A percentile compares a stretch with the other conserved stretches of the same genome.
These are phyloP conservation scores for Ennomos quercinarius DNA, from an alignment of 2,888 invertebrate species.

Conservation along the genomic window DNA sequence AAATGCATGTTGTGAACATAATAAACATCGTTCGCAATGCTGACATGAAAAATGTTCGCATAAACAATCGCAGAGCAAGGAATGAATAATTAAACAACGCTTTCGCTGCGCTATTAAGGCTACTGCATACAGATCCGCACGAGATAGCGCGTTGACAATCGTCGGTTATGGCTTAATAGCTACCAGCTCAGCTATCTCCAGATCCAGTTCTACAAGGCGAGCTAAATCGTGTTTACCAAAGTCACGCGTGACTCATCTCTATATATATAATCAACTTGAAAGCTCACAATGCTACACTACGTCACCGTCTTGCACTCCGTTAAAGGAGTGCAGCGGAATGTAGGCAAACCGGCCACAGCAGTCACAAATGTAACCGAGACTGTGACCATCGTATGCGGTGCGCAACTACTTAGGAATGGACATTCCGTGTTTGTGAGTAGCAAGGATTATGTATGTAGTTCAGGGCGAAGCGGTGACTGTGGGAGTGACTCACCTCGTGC, in stretches of 20 bases:
- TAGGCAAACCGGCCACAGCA: conserved; percentile 8
- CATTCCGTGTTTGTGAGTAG: conserved; percentile 32
- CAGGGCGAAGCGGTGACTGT: conserved; percentile 40
- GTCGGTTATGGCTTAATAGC: conserved; percentile 16
- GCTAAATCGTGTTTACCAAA: conserved; percentile 10
- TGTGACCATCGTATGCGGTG: conserved; percentile 14
- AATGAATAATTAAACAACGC: conserved; percentile 53
- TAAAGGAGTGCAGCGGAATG: conserved; percentile 24
- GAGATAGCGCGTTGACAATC: conserved; percentile 36
- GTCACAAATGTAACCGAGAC: conserved; percentile 4
- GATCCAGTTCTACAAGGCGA: conserved; percentile 18
- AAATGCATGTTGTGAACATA: conserved; percentile 22
- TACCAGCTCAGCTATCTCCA: conserved; percentile 17
- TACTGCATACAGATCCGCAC: conserved; percentile 39
- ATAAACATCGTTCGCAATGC: conserved; percentile 20
- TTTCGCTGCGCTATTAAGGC: conserved; percentile 52
- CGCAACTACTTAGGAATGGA: conserved; percentile 13
- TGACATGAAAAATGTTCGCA: conserved; percentile 47
- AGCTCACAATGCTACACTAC: conserved; percentile 7
- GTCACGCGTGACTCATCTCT: conserved; percentile 10
- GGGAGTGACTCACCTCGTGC: conserved; percentile 71
- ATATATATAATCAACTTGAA: conserved; percentile 1
- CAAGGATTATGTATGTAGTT: conserved; percentile 44
- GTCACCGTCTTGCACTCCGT: conserved; percentile 11
- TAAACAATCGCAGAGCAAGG: conserved; percentile 65